Evolutionary conservation across 2,797 vertebrate species (phyloP), one percentile per base, ranked within the genome.

Genomic region (Onychomys torridus): DNA sequence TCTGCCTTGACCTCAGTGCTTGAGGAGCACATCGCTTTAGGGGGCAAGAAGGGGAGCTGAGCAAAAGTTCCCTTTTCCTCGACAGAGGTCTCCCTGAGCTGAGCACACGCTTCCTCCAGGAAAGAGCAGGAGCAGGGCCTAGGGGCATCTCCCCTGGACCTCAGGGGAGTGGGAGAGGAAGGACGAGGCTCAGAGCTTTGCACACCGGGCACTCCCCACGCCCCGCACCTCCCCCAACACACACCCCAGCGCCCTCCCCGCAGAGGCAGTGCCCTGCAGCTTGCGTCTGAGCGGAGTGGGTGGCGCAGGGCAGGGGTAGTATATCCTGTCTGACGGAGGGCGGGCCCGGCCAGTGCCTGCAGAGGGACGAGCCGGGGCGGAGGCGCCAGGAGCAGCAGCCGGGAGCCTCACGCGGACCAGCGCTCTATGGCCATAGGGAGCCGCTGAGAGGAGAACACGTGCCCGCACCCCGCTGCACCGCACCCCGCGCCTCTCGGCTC

Each of bases 241-340:
- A 69, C 96, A 49, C 96, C 95, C 52, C 17, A 11, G 93, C 67
- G n/a, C 94, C 14, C 25, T 43, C 37, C 55, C 67, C 13, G 59
- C 69, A 40, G 87, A 34, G 19, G 91, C 87, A 6, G 95, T 43
- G 91, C 95, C 94, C 97, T 52, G 78, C 97, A 94, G 93, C 96
- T 86, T 40, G 95, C 61, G 89, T 87, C 63, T 89, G 89, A 92
- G 93, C 88, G 40, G 93, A 96, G 98, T 98, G 98, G 98, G 98
- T 98, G 98, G 98, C 97, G 98, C 98, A 96, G 98, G 96, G 97
- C 98, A 97, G 97, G 93, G 98, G 98, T 97, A 97, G 98, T 98
- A 98, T 99, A 99, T 99, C 98, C 98, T 98, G 98, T 98, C 98
- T 96, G 98, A 97, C 98, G 49, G 96, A 98, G 98, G 98, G 98